Base-by-base conservation (phyloP, 1,140 invertebrate species). In the Aporrectodea caliginosa region DNA sequence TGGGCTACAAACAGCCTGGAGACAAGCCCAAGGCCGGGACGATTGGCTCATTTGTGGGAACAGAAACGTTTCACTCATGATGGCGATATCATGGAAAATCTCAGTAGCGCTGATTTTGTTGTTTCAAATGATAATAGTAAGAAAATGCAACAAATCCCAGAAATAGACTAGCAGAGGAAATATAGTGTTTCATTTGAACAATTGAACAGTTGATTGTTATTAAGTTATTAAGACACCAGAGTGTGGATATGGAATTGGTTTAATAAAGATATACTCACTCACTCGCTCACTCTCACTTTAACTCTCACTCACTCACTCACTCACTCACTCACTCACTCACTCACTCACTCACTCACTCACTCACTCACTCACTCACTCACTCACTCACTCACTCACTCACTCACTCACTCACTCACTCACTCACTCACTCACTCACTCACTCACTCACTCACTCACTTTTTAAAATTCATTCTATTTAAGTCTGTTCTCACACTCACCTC, bases 401-500 rank as follows among this genome's bases (percentile, higher is more conserved):
- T 16, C 58, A 68, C 58, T 16, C 58, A 68, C 58, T 16, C 58
- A 68, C 14, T 16, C 58, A 14, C 58, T 16, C 58, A 68, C 27
- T 16, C 58, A 68, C 58, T 16, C 14, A 68, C 58, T 16, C 14
- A 68, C 58, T 16, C 14, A 68, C 58, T 16, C 58, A 68, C 58
- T 16, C 58, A 68, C 58, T 16, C 58, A 68, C 58, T 68, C 27
- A n/a, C n/a, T n/a, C n/a, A n/a, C n/a, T n/a, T n/a, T n/a, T n/a
- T n/a, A n/a, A n/a, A n/a, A n/a, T n/a, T 68, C 58, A 16, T 27
- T 68, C 58, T 68, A 14, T 68, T 68, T 68, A 68, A 16, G 14
- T 68, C 27, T 68, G 27, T n/a, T n/a, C n/a, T n/a, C n/a, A n/a
- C n/a, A n/a, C 83, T 85, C 82, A 90, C 90, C 88, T 99, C 97